Evolutionary conservation across 2,797 vertebrate species (phyloP).

Genomic region (Anguilla marmorata): DNA sequence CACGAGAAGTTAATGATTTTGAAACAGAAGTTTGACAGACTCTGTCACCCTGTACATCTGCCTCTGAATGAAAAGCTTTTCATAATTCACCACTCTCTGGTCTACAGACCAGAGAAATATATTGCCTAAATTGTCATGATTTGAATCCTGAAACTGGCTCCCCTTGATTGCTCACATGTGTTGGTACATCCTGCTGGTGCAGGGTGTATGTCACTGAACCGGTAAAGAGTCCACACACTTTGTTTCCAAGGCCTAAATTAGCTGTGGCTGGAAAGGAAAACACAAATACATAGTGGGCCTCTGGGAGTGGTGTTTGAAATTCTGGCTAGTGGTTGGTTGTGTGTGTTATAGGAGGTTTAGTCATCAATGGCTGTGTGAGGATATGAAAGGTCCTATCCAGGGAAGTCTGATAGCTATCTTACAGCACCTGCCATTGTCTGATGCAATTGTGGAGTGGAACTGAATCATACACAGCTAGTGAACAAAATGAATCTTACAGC

Average conservation of each 20-base stretch:
- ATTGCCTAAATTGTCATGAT: constrained; percentile 47
- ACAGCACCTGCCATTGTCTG: background rate
- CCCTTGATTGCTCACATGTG: constrained; percentile 1
- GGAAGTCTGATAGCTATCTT: background rate
- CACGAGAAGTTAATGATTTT: too few species aligned
- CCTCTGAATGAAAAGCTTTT: constrained; percentile 51
- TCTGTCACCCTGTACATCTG: too few species aligned
- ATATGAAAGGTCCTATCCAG: background rate
- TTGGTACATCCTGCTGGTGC: constrained; percentile 25
- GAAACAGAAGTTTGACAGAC: too few species aligned
- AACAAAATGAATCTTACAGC: background rate
- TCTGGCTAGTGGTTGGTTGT: constrained; percentile 26
- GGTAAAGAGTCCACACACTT: background rate
- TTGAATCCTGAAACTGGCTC: background rate
- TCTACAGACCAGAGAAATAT: constrained; percentile 54
- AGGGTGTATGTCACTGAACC: background rate
- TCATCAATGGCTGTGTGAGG: background rate
- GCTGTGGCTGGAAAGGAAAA: background rate
- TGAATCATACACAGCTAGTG: background rate
- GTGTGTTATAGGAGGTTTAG: background rate
- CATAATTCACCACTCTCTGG: constrained; percentile 54
- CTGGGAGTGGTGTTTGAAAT: background rate
- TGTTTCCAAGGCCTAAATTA: background rate
- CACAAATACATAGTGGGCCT: background rate
- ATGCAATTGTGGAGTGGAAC: background rate